phyloP scores from a whole-genome alignment of 1,140 invertebrate genomes.

The Brachionus plicatilis region DNA sequence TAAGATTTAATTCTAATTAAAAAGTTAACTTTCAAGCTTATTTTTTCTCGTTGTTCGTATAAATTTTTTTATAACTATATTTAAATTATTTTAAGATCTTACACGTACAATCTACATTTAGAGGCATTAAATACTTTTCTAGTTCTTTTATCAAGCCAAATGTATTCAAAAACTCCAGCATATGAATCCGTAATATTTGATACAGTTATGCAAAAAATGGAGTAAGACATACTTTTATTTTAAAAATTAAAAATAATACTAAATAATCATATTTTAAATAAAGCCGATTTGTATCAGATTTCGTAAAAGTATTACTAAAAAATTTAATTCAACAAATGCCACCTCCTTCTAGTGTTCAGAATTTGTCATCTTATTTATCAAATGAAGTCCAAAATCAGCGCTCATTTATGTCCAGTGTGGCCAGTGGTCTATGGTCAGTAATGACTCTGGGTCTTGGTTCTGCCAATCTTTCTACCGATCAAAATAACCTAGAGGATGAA shows the following conservation, averaged over 20 bases:
- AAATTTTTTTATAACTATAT: background rate
- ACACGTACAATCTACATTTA: conserved; percentile 56
- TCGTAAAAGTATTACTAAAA: conserved; percentile 70
- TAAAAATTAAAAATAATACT: background rate
- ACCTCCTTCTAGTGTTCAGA: background rate
- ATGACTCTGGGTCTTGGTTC: conserved; percentile 63
- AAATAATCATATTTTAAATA: conserved; percentile 63
- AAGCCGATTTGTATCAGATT: conserved; percentile 66
- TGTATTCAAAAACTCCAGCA: conserved; percentile 68
- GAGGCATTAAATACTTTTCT: conserved; percentile 81
- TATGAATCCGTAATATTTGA: conserved; percentile 64
- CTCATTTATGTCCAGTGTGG: conserved; percentile 47
- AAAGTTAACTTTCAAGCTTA: too few species aligned
- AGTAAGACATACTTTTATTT: conserved; percentile 53
- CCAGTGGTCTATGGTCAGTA: conserved; percentile 73
- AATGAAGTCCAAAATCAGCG: conserved; percentile 61
- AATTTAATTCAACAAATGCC: conserved; percentile 71
- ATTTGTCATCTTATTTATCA: conserved; percentile 62
- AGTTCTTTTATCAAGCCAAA: conserved; percentile 77
- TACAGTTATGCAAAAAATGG: conserved; percentile 58
- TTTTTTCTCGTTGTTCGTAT: too few species aligned
- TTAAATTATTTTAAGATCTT: conserved; percentile 18
- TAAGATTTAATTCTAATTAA: too few species aligned
- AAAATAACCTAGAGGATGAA: conserved; percentile 53
- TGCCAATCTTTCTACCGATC: background rate